A percentile compares a stretch with the other conserved stretches of the same genome.
Conservation (phyloP, 1,140 invertebrate species). For the Drosophila persimilis region DNA sequence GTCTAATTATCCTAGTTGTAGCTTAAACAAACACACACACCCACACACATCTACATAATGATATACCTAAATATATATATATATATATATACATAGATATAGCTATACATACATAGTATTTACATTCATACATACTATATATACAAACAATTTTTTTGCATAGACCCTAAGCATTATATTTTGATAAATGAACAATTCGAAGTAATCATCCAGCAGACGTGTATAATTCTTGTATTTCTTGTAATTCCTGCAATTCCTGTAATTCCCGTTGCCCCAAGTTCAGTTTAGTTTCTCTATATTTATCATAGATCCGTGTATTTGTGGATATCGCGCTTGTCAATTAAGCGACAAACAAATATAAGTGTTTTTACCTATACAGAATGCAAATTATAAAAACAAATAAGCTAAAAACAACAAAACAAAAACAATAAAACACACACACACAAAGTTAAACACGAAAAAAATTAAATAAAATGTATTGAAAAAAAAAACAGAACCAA, state of each 20-base stretch:
- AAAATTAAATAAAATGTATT: constrained; percentile 55
- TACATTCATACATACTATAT: constrained; percentile 25
- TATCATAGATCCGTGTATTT: constrained; percentile 62
- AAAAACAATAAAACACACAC: constrained; percentile 24
- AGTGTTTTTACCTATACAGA: constrained; percentile 60
- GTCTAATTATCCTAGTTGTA: constrained; percentile 68
- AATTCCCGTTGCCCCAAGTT: neutral
- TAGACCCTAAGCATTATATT: constrained; percentile 55
- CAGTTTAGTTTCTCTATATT: constrained; percentile 42
- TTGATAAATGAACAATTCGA: constrained; percentile 47
- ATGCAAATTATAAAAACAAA: constrained; percentile 44
- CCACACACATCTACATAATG: constrained; percentile 2
- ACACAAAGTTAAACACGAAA: constrained; percentile 44
- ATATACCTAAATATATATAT: constrained; percentile 36
- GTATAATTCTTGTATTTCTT: constrained; percentile 5
- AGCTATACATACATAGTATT: constrained; percentile 15
- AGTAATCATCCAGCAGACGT: neutral
- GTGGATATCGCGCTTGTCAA: constrained; percentile 43
- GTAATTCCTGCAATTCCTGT: neutral
- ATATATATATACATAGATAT: constrained; percentile 30
- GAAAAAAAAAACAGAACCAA: constrained; percentile 24
- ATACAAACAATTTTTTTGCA: constrained; percentile 44
- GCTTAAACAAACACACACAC: constrained; percentile 31
- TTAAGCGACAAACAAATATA: constrained; percentile 63
- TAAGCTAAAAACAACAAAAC: constrained; percentile 28